A percentile compares a stretch with the other conserved stretches of the same genome.
Evolutionary conservation across 2,113 vertebrate species (phyloP).

Genomic region (Opisthocomus hoazin): DNA sequence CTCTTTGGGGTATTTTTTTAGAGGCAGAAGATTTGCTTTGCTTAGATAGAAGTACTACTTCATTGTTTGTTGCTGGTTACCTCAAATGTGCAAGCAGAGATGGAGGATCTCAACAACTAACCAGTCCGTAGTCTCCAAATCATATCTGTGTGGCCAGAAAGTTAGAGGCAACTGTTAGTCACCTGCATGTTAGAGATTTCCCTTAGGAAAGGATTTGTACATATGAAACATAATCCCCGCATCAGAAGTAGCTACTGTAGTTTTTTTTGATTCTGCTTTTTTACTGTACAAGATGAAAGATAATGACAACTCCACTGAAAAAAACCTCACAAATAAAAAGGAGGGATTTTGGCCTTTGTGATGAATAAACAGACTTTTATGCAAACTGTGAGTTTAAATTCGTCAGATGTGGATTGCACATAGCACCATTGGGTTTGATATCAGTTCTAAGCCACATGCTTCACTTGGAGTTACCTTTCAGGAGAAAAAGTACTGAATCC

Average conservation of each 20-base stretch:
- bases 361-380: not conserved
- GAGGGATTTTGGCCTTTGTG: not conserved
- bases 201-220: not conserved
- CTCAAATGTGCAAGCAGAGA: not conserved
- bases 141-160: not conserved
- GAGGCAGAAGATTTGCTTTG: not conserved
- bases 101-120: not conserved
- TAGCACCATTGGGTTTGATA: not conserved
- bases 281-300: slow-evolving; percentile 11
- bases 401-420: not conserved
- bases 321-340: not conserved
- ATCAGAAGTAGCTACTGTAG: not conserved
- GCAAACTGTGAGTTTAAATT: not conserved
- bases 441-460: not conserved
- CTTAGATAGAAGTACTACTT: not conserved
- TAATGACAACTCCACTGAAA: not conserved
- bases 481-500: not conserved
- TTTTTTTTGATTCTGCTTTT: not conserved
- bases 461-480: not conserved
- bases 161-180: not conserved
- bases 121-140: not conserved
- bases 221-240: not conserved
- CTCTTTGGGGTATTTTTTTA: not conserved
- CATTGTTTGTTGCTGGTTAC: not conserved
- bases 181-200: not conserved